Base-by-base conservation (phyloP, 2,888 invertebrate genomes). In the Spodoptera littoralis region DNA sequence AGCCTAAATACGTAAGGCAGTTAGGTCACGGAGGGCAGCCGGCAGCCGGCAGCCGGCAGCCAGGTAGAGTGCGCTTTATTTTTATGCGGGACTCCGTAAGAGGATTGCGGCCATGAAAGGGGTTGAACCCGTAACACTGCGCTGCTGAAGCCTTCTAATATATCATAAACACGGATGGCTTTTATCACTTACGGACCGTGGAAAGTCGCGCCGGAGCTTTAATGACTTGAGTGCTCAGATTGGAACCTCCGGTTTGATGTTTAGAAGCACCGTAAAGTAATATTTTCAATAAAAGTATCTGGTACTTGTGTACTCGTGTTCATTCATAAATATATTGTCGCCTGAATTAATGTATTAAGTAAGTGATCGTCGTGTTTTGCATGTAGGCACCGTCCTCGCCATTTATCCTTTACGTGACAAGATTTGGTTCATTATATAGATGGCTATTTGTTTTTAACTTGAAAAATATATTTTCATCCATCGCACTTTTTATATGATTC, bases 1-100 rank as follows among this genome's bases (percentile, higher is more conserved):
- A 93, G 92, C 91, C 92, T 90, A 91, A 92, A 92, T 90, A 91
- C 90, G 88, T 86, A 84, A 86, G 84, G 86, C 85, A 87, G 87
- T 86, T 84, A 90, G 92, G 92, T 92, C 92, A 91, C 89, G 89
- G 84, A 84, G 85, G 80, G 79, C 78, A 74, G 36, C 36, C 36
- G 36, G 36, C 36, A 36, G 8, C 36, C 36, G 36, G 36, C 36
- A 36, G 27, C 27, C 27, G 27, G 30, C 30, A 36, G 61, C n/a
- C 78, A 79, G 74, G 71, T 77, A 67, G 77, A 83, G 75, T 79
- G 80, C 77, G 74, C 77, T 80, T 80, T 79, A 77, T 79, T 84
- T 83, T 81, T 82, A 82, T 83, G 77, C 71, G 73, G 69, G 64
- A 66, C 57, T 47, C 72, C 67, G 65, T 80, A 80, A 79, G 79